Base-by-base conservation (phyloP, 2,797 vertebrate species). In the Tangara arthus region DNA sequence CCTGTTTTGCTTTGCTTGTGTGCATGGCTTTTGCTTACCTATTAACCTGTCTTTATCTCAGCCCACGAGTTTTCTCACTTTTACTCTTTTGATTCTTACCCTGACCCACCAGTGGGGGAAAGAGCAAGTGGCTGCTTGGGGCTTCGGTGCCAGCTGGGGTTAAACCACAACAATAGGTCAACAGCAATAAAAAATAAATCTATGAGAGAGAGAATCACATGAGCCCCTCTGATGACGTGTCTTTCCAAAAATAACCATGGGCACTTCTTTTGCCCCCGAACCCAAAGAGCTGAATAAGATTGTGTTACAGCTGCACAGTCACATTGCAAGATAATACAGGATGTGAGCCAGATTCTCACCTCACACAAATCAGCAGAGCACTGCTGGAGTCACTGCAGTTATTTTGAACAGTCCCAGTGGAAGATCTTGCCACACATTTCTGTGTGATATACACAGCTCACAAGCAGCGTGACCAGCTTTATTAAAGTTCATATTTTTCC, bases 281-380 rank as follows among this genome's bases (percentile, higher is more conserved):
- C 60, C 56, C 89, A 76, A 69, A 6, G 34, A 94, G 89, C 93
- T 65, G 82, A 88, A 63, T 88, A 86, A 84, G 95, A 93, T 86
- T 91, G 93, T 3, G 3, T 91, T 93, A 90, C 59, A 28, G 89
- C 82, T 60, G 70, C 85, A 82, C 47, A 70, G 89, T 70, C 94
- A 93, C 80, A 50, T 11, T 91, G 94, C 77, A 70, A 86, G 95
- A 91, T 91, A 95, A 94, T 72, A 56, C 0, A 6, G 91, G 87
- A 86, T 35, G 87, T 1, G 6, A 95, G 95, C 94, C 95, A 94
- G 94, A 90, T 64, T 92, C 91, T 90, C 92, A 91, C 82, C 89
- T 91, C 87, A 52, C 9, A 1, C 91, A 94, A 90, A 91, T 91
- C 92, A 92, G 85, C 47, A 56, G n/a, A 82, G 88, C 11, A 3